Base-by-base conservation (phyloP, 2,797 vertebrate genomes). In the Dallia pectoralis region DNA sequence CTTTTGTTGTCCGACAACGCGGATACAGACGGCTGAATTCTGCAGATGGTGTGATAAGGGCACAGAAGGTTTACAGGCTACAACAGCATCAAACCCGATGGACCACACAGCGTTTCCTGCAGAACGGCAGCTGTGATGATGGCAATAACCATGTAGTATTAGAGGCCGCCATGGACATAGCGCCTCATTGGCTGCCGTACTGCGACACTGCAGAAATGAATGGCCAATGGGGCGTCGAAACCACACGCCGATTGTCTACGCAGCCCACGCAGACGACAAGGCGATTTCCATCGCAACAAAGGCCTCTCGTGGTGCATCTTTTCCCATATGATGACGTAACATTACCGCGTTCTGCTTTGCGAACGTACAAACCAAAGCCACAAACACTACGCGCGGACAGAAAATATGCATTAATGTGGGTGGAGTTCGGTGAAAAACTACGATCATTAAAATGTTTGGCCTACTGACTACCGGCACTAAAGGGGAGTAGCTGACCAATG, bases 111-210 rank as follows among this genome's bases (percentile, higher is more conserved):
- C 66, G 81, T 64, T 67, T 3, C 1, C 67, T 59, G 33, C 77
- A 76, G 71, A 71, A 64, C 29, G 76, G 74, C 48, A 73, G 76
- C 80, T 79, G 73, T 81, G 64, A 68, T 68, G 74, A 75, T 70
- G 72, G 81, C 12, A 30, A 81, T 56, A 69, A 76, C 79, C 75
- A 9, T 77, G 11, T 8, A 51, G 47, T 29, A n/a, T n/a, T n/a
- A 25, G 22, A 76, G 65, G 68, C 71, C 64, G 56, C 76, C 71
- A 80, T 79, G 87, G 73, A 71, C 80, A 83, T 85, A 87, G 79
- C 79, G 85, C 71, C 86, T 89, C 87, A 88, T 89, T 90, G 83
- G 77, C 79, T 73, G 69, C 74, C 61, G 79, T 84, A 82, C 79
- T 85, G 82, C 87, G 79, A 74, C 71, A 61, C 70, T 77, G 85